Base-by-base conservation (phyloP, 2,113 vertebrate species). In the Porphyrio hochstetteri region DNA sequence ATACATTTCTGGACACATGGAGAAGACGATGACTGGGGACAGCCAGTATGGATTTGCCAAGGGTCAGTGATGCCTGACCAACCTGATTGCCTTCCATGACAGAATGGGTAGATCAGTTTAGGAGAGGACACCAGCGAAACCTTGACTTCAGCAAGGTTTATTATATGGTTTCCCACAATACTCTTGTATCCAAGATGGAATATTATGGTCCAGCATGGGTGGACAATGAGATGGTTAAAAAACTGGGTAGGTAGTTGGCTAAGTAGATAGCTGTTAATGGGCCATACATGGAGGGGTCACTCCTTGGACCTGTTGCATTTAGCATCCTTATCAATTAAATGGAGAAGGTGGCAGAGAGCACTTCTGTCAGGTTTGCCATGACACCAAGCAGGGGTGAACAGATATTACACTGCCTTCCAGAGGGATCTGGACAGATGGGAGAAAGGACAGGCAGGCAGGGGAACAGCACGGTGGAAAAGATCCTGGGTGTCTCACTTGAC, bases 201-300 rank as follows among this genome's bases (percentile, higher is more conserved):
- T 0, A 0, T 46, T 81, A 12, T 24, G 17, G 19, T 42, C 27
- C 42, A 6, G 3, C 19, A 35, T 23, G 3, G 3, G 25, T 77
- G 10, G 48, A 87, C 31, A 63, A n/a, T 5, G 31, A 68, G 16
- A 38, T 5, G 5, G 9, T 19, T 48, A 57, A 80, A 71, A 92
- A 46, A 12, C 2, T 42, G 24, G 6, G 18, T 90, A 46, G 33
- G 20, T 27, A 28, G 29, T 67, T 57, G 19, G 29, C 14, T 67
- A 7, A 57, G 25, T 2, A 4, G 13, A 23, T 10, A 13, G 33
- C 0, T 1, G 8, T 61, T 67, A 52, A 67, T 36, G 44, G 20
- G 12, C 64, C 14, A 33, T 48, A 36, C 55, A 33, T 29, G 25
- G 33, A 20, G 18, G 4, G 2, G 5, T 60, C 42, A 69, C 15